Base-by-base conservation (phyloP, 1,140 invertebrate genomes). In the Temnothorax nylanderi region DNA sequence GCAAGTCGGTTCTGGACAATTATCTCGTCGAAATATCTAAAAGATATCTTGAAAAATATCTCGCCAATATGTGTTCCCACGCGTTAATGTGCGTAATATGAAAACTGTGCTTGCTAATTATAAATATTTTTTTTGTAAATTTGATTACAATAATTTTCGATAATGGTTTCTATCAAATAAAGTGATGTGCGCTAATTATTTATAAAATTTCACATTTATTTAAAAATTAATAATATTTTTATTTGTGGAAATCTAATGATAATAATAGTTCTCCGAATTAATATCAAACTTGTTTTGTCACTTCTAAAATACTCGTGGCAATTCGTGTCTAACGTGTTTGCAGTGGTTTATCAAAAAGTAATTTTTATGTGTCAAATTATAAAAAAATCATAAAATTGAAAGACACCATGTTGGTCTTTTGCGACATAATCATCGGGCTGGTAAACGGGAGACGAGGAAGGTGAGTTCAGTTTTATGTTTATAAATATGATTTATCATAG, bases 331-430 rank as follows among this genome's bases (percentile, higher is more conserved):
- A 54, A 34, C 1, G 0, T 72, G 26, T 26, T 41, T 41, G 37
- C 37, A 74, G 49, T 74, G 71, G 3, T 69, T 47, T 3, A 47
- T 71, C n/a, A 1, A 41, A 58, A 75, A 41, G 8, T 26, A 41
- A 58, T 21, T 21, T 41, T 56, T 41, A 58, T 10, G 34, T 58
- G 7, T 41, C 7, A n/a, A 72, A 21, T 54, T 54, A 37, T 32
- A 11, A 72, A 54, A 54, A 32, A 47, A 26, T 16, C 21, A 26
- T 5, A 34, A 26, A 41, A 41, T 56, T 16, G 2, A 51, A 54
- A 44, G n/a, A 67, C 16, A 67, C 3, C 18, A 94, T 94, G 93
- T 58, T 93, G 74, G 62, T 94, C 44, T 89, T 93, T 26, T 93
- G 91, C 85, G 90, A 92, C 69, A 88, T 93, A 54, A 87, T 93